Conservation (phyloP, 2,797 vertebrate species). For the Champsocephalus gunnari region DNA sequence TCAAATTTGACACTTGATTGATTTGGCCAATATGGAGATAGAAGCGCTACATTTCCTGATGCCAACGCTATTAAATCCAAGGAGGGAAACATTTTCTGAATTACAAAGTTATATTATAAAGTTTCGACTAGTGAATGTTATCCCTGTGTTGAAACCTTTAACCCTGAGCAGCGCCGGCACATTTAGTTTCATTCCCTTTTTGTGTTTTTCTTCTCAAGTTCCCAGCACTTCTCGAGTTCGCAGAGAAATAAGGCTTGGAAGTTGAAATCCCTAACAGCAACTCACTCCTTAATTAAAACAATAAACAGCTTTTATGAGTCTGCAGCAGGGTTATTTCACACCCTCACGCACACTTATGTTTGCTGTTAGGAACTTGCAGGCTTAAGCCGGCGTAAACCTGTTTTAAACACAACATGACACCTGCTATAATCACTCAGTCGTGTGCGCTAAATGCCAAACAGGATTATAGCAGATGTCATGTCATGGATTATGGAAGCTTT, state of each 20-base stretch:
- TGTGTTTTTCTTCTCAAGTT: slow-evolving; percentile 18
- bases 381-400: slow-evolving; percentile 68
- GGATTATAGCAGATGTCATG: slow-evolving; percentile 77
- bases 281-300: slow-evolving; percentile 60
- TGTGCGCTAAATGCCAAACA: slow-evolving; percentile 69
- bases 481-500: slow-evolving; percentile 71
- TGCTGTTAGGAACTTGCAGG: slow-evolving; percentile 46
- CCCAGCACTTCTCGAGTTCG: slow-evolving; percentile 4
- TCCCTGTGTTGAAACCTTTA: slow-evolving; percentile 14
- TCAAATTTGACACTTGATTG: background rate
- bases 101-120: background rate
- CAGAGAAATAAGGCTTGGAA: slow-evolving; percentile 28
- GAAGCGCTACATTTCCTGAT: background rate
- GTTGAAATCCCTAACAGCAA: slow-evolving; percentile 33
- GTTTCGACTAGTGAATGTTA: background rate
- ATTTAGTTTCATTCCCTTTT: slow-evolving; percentile 15
- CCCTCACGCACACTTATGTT: slow-evolving; percentile 41
- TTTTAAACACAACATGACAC: slow-evolving; percentile 77
- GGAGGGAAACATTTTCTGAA: slow-evolving; percentile 8
- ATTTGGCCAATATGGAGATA: background rate
- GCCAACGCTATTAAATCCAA: background rate
- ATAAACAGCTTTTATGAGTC: slow-evolving; percentile 68
- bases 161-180: slow-evolving; percentile 7
- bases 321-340: slow-evolving; percentile 56
- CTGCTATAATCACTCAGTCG: slow-evolving; percentile 72